These are phyloP conservation scores for Alsophila aescularia DNA, from an alignment of 2,888 invertebrate species.

Conservation along the genomic window DNA sequence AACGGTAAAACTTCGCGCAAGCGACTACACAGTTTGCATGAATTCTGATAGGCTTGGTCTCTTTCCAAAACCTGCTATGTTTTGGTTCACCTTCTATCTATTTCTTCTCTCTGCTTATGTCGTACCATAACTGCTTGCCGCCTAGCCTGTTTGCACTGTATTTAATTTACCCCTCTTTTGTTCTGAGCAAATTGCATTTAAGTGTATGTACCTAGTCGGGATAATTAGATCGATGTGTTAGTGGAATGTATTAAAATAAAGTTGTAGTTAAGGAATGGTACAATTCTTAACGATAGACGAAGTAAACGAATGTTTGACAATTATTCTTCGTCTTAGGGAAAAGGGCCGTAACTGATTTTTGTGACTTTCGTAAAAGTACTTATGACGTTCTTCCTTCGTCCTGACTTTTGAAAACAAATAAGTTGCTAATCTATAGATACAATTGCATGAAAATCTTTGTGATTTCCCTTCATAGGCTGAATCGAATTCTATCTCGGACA, in stretches of 20 bases:
- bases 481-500: not conserved
- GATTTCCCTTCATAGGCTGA: not conserved
- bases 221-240: conserved; percentile 34
- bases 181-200: conserved; percentile 20
- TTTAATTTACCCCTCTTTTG: conserved; percentile 25
- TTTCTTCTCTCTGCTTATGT: conserved; percentile 50
- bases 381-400: not conserved
- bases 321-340: not conserved
- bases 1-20: no score
- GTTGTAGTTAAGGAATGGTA: not conserved
- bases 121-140: conserved; percentile 59
- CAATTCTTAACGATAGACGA: not conserved
- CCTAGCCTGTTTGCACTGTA: conserved; percentile 35
- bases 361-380: not conserved
- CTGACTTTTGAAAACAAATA: not conserved
- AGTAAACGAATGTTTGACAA: not conserved
- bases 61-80: not conserved
- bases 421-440: not conserved
- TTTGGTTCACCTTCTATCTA: conserved; percentile 34
- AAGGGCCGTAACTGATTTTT: not conserved
- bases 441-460: conserved; percentile 11
- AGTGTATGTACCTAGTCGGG: conserved; percentile 23
- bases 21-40: no score
- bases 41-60: not conserved
- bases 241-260: conserved; percentile 9